These are phyloP conservation scores for Diabrotica virgifera DNA, from an alignment of 1,140 invertebrate genomes.

Conservation along the genomic window DNA sequence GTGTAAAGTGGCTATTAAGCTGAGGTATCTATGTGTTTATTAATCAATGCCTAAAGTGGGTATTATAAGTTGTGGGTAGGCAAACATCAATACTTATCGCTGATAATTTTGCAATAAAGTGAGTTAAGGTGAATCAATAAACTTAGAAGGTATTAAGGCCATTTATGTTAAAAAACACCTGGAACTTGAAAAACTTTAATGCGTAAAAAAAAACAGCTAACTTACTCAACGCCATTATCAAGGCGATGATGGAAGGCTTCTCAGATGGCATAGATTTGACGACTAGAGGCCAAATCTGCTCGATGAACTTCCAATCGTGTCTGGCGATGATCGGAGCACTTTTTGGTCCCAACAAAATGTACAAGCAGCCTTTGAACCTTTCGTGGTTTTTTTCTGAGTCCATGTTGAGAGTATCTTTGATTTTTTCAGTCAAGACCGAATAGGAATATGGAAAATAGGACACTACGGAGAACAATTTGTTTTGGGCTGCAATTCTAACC, in stretches of 20 bases:
- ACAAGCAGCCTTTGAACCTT: constrained; percentile 77
- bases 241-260: constrained; percentile 72
- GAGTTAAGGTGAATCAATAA: no score
- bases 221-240: constrained; percentile 60
- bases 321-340: constrained; percentile 61
- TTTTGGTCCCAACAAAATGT: constrained; percentile 69
- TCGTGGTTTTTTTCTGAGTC: constrained; percentile 64
- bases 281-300: constrained; percentile 71
- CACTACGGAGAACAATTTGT: constrained; percentile 52
- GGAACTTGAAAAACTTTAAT: no score
- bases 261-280: constrained; percentile 72
- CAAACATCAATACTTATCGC: no score
- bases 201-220: not conserved
- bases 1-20: no score
- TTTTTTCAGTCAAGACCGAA: constrained; percentile 55
- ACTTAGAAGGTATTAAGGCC: no score
- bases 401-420: constrained; percentile 59
- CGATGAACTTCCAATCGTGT: constrained; percentile 73
- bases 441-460: constrained; percentile 62
- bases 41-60: no score
- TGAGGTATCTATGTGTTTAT: no score
- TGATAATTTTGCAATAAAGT: no score
- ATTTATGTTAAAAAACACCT: no score
- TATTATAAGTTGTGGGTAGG: no score
- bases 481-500: constrained; percentile 64